Base-by-base conservation (phyloP, 2,113 vertebrate species). In the Chionomys nivalis region DNA sequence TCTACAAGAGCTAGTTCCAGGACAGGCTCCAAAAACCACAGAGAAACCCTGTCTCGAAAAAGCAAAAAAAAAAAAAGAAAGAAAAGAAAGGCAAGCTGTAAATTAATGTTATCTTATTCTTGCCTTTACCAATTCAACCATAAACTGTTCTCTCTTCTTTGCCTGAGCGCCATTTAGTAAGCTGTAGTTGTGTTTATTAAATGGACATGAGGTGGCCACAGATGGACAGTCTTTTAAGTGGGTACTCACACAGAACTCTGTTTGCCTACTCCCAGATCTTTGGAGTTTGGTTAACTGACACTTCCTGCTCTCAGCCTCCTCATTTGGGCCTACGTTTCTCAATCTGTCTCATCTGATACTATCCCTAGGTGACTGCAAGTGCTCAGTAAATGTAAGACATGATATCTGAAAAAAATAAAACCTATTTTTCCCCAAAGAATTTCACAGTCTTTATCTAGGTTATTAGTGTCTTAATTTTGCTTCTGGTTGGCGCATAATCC, bases 61-160 rank as follows among this genome's bases (percentile, higher is more conserved):
- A n/a, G n/a, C n/a, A n/a, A n/a, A n/a, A n/a, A n/a, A n/a, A n/a
- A n/a, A n/a, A n/a, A n/a, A n/a, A n/a, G n/a, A n/a, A n/a, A n/a
- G n/a, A n/a, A n/a, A n/a, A n/a, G n/a, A 4, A 96, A 95, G 94
- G 76, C 70, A 73, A 90, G 81, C 66, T 31, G 12, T 72, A 94
- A 81, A 76, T 49, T 49, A 90, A 52, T 44, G 49, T 92, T 85
- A 63, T 93, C 92, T 78, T 31, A n/a, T n/a, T 70, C 49, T 11
- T 90, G 76, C 70, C 61, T 87, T 89, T 95, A 92, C 73, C 16
- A 73, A 49, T 88, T 94, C 87, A 96, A 94, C 89, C 92, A 96
- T 90, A 95, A 47, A 96, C 52, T 49, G 68, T 77, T 93, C 92
- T 87, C 78, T 91, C 72, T 91, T 85, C 90, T 94, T 70, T 76